A percentile compares a stretch with the other conserved stretches of the same genome.
Evolutionary conservation across 2,113 vertebrate species (phyloP).

Genomic region (Dasypus novemcinctus): DNA sequence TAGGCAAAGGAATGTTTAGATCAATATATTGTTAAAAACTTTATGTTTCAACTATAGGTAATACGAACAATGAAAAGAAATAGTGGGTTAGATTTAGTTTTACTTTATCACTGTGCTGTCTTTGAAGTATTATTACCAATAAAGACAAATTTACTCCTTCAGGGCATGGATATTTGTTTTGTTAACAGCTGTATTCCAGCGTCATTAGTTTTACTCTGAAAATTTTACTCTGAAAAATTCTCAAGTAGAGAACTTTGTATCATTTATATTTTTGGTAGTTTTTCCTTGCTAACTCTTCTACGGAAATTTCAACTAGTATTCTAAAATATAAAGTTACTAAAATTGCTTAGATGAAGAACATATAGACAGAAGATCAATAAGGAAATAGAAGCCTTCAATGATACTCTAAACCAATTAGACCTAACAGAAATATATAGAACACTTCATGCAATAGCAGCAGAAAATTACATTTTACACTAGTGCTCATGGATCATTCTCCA

Average conservation of each 20-base stretch:
- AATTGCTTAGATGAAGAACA: neutral
- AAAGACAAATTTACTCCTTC: neutral
- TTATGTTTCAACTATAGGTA: conserved; percentile 28
- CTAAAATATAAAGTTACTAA: conserved; percentile 50
- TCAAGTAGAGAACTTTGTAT: neutral
- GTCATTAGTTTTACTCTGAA: neutral
- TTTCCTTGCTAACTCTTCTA: conserved; percentile 37
- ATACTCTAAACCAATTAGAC: too few species aligned
- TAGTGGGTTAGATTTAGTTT: neutral
- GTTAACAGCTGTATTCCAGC: conserved; percentile 1
- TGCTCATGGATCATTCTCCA: too few species aligned
- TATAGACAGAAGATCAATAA: too few species aligned
- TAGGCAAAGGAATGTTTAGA: neutral
- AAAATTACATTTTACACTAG: too few species aligned
- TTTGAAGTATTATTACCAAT: conserved; percentile 36
- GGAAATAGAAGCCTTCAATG: too few species aligned
- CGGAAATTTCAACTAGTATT: conserved; percentile 43
- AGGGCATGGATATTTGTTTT: neutral
- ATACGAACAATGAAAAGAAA: neutral
- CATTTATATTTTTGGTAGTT: neutral
- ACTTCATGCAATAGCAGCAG: too few species aligned
- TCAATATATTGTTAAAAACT: neutral
- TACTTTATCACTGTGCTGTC: neutral
- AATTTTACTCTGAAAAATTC: conserved; percentile 10
- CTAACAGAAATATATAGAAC: too few species aligned